Percentiles rank a stretch among this genome's conserved stretches.
These are phyloP conservation scores for Eristalis arbustorum DNA, from an alignment of 2,888 invertebrate genomes.

Conservation along the genomic window DNA sequence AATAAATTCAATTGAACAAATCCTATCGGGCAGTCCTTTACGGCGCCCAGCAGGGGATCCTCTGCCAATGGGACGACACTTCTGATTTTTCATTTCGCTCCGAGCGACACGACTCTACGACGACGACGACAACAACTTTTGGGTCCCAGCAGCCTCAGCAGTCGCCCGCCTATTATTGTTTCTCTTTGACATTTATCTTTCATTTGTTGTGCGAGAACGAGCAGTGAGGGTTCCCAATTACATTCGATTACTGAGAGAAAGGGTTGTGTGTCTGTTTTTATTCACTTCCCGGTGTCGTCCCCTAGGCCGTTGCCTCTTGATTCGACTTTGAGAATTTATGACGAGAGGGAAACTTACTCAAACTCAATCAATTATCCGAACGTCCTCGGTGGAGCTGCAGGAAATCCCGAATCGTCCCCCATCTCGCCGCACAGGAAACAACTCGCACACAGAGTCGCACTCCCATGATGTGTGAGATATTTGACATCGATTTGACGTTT, in stretches of 20 bases:
- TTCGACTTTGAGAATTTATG: slow-evolving; percentile 7
- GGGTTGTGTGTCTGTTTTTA: slow-evolving; percentile 10
- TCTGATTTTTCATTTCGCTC: slow-evolving; percentile 32
- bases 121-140: slow-evolving; percentile 26
- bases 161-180: slow-evolving; percentile 19
- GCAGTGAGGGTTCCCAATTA: slow-evolving; percentile 37
- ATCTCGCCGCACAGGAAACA: not conserved
- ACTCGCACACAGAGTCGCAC: slow-evolving; percentile 28
- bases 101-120: slow-evolving; percentile 21
- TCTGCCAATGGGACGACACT: slow-evolving; percentile 31
- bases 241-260: slow-evolving; percentile 49
- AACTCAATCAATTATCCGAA: slow-evolving; percentile 60
- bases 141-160: not conserved
- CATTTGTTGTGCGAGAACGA: slow-evolving; percentile 12
- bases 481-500: slow-evolving; percentile 64
- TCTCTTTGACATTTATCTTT: slow-evolving; percentile 37
- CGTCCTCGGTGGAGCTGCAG: slow-evolving; percentile 12
- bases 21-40: slow-evolving; percentile 58
- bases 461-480: slow-evolving; percentile 54
- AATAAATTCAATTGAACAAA: slow-evolving; percentile 64
- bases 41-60: slow-evolving; percentile 13
- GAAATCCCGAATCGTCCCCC: not conserved
- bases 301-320: not conserved
- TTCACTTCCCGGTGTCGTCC: slow-evolving; percentile 5
- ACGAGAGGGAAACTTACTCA: slow-evolving; percentile 14